Evolutionary conservation across 2,797 vertebrate genomes (phyloP).

Genomic region (Poecilia picta): DNA sequence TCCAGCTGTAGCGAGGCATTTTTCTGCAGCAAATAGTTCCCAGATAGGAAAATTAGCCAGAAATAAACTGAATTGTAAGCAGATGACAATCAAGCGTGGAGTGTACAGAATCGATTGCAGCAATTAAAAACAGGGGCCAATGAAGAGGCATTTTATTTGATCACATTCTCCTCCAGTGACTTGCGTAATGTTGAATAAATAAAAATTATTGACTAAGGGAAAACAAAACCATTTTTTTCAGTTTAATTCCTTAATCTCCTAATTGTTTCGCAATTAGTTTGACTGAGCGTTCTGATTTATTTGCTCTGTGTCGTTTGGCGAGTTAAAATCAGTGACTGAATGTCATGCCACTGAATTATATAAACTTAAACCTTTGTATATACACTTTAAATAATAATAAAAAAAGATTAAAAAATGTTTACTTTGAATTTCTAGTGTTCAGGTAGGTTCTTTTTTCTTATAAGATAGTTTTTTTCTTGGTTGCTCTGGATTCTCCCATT

Average conservation of each 20-base stretch:
- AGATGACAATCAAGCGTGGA: conserved; percentile 47
- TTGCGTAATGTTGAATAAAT: conserved; percentile 39
- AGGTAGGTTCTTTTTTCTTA: neutral
- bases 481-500: neutral
- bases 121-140: neutral
- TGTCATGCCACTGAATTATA: conserved; percentile 42
- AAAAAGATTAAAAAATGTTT: conserved; percentile 53
- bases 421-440: conserved; percentile 22
- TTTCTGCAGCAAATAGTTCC: conserved; percentile 20
- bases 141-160: conserved; percentile 24
- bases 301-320: conserved; percentile 67
- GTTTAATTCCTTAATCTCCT: neutral
- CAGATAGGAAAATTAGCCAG: conserved; percentile 42
- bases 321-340: conserved; percentile 39
- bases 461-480: neutral
- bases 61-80: conserved; percentile 36
- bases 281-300: conserved; percentile 38
- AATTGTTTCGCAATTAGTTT: conserved; percentile 67
- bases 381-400: conserved; percentile 40
- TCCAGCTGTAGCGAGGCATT: conserved; percentile 27
- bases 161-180: conserved; percentile 18
- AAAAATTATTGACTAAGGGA: conserved; percentile 48
- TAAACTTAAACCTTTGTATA: conserved; percentile 26
- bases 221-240: conserved; percentile 49
- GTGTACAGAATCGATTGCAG: conserved; percentile 30